Percentiles rank a stretch among this genome's conserved stretches.
These are phyloP conservation scores for Felis catus DNA, from an alignment of 2,113 vertebrate species.

Conservation along the genomic window F.catus_Fca126_mat1.0 CM031424.1:90277501-90278000, in stretches of 20 bases:
- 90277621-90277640: neutral
- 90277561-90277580: neutral
- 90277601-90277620: rapidly evolving
- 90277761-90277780: neutral
- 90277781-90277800: too few species aligned
- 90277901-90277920: too few species aligned
- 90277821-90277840: too few species aligned
- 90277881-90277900: too few species aligned
- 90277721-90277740: neutral
- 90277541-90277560: too few species aligned
- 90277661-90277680: neutral
- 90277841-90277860: neutral
- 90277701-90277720: too few species aligned
- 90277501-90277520: neutral
- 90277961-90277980: neutral
- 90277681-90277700: neutral
- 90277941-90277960: rapidly evolving
- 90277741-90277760: neutral
- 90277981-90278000: neutral
- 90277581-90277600: neutral
- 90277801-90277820: neutral
- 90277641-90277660: neutral
- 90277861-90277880: neutral
- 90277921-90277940: neutral
- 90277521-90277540: neutral